Percentiles rank a stretch among this genome's conserved stretches.
These are phyloP conservation scores for Clistopyga incitator DNA, from an alignment of 2,888 invertebrate species.

Conservation along the genomic window DNA sequence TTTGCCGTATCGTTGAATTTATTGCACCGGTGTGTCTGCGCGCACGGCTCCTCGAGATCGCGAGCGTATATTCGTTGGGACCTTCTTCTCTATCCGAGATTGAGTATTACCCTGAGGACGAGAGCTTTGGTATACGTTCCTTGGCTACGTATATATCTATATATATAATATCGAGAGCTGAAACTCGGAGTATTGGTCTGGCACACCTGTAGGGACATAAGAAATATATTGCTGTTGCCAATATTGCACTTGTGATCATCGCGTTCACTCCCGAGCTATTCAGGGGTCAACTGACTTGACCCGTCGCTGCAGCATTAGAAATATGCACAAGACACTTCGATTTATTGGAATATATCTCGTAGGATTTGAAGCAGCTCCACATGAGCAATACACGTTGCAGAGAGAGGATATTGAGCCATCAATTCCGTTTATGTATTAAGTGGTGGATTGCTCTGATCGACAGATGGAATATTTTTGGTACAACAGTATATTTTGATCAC, in stretches of 20 bases:
- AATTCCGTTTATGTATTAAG: neutral
- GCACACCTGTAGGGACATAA: conserved; percentile 14
- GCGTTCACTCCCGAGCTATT: neutral
- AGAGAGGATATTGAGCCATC: neutral
- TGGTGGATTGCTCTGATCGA: neutral
- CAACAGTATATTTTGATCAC: neutral
- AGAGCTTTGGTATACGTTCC: conserved; percentile 21
- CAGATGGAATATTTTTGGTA: neutral
- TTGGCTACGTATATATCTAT: conserved; percentile 1
- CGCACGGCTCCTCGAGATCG: conserved; percentile 35
- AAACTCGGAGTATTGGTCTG: conserved; percentile 16
- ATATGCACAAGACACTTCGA: neutral
- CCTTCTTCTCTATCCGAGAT: conserved; percentile 46
- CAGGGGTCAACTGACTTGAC: conserved; percentile 1
- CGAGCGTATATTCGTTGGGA: conserved; percentile 41
- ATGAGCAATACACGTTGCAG: neutral
- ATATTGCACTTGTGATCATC: conserved; percentile 11
- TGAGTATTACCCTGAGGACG: conserved; percentile 49
- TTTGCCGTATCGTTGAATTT: conserved; percentile 66
- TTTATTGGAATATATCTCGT: conserved; percentile 9
- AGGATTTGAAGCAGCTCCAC: neutral
- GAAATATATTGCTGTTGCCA: neutral
- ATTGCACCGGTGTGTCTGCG: conserved; percentile 61
- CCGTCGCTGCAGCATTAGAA: neutral
- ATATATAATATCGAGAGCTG: conserved; percentile 18